Conservation (phyloP, 2,888 invertebrate genomes). For the Gandaritis pyraliata region DNA sequence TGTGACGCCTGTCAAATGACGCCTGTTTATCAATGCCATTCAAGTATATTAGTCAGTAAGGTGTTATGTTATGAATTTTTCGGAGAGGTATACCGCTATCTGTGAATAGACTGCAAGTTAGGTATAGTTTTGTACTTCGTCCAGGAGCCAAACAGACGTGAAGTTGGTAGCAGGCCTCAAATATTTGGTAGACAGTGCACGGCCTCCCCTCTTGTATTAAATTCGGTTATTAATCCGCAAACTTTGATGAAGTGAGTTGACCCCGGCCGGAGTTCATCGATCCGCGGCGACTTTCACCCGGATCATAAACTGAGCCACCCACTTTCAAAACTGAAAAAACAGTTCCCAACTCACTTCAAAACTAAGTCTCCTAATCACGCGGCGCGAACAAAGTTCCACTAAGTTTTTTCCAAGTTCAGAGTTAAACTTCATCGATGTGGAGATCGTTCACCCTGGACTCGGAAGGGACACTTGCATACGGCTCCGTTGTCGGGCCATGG, state of each 20-base stretch:
- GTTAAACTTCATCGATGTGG: constrained; percentile 82
- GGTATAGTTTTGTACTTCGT: not conserved
- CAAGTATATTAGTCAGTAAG: too few species aligned
- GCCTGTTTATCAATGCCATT: too few species aligned
- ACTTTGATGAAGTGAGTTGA: constrained; percentile 79
- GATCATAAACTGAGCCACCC: constrained; percentile 84
- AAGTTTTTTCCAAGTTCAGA: constrained; percentile 82
- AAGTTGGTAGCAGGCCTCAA: constrained; percentile 25
- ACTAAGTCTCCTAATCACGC: constrained; percentile 84
- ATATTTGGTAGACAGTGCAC: constrained; percentile 58
- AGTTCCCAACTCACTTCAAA: constrained; percentile 81
- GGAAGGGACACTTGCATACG: constrained; percentile 82
- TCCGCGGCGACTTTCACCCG: constrained; percentile 82
- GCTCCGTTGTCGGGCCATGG: constrained; percentile 70
- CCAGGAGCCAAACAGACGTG: constrained; percentile 13
- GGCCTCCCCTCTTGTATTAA: constrained; percentile 71
- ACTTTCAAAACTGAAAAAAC: constrained; percentile 84
- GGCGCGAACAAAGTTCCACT: constrained; percentile 73
- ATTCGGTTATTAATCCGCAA: constrained; percentile 80
- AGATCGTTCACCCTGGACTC: constrained; percentile 77
- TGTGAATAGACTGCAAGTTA: not conserved
- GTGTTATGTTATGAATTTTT: too few species aligned
- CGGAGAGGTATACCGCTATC: too few species aligned
- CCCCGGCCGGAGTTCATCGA: constrained; percentile 79
- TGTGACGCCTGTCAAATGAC: too few species aligned